Evolutionary conservation across 2,113 vertebrate species (phyloP).

Genomic region (Echinops telfairi): DNA sequence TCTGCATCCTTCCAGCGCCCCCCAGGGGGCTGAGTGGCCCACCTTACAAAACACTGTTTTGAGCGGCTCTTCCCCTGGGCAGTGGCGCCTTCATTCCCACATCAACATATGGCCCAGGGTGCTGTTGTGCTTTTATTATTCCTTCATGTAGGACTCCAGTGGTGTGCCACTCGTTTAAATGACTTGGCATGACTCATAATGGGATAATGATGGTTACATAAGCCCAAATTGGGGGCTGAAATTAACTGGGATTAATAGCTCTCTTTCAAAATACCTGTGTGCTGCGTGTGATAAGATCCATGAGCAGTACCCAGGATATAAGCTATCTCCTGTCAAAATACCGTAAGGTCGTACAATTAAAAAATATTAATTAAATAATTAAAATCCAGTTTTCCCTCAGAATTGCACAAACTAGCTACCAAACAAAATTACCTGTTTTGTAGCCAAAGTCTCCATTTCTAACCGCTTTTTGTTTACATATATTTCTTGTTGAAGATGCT

Average conservation of each 20-base stretch:
- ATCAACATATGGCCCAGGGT: background rate
- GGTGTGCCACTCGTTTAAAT: background rate
- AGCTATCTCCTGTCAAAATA: background rate
- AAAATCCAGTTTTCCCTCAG: background rate
- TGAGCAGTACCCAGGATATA: background rate
- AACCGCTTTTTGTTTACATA: slow-evolving; percentile 90
- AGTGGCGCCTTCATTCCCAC: background rate
- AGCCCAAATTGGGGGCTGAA: background rate
- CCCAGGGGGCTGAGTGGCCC: too few species aligned
- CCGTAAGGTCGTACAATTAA: background rate
- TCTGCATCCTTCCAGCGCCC: too few species aligned
- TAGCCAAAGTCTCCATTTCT: slow-evolving; percentile 93
- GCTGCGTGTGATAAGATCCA: background rate
- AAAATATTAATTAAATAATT: background rate
- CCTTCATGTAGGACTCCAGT: background rate
- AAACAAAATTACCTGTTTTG: slow-evolving; percentile 87
- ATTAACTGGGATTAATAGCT: background rate
- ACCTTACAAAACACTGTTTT: too few species aligned
- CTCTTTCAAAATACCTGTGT: background rate
- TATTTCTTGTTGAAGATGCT: slow-evolving; percentile 92
- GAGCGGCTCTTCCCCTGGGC: background rate
- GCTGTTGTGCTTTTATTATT: background rate
- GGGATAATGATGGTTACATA: background rate
- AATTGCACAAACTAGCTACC: background rate
- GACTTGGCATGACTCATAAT: background rate